These are phyloP conservation scores for Mesoclemmys tuberculata DNA, from an alignment of 2,113 vertebrate species.

Conservation along the genomic window DNA sequence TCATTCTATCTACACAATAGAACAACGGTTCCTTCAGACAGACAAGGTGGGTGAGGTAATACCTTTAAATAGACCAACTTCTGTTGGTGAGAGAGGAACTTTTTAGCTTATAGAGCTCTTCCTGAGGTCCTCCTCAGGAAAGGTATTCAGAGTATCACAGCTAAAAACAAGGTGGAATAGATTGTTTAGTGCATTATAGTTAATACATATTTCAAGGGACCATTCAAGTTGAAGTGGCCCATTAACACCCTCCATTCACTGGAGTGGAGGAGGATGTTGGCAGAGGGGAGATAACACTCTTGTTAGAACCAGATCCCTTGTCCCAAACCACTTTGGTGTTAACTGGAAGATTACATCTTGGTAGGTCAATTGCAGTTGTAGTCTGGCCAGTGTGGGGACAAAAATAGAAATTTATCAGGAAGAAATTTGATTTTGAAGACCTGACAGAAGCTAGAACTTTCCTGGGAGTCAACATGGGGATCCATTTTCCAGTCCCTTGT, in stretches of 20 bases:
- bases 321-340: neutral
- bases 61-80: neutral
- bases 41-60: neutral
- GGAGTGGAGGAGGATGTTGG: neutral
- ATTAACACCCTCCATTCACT: neutral
- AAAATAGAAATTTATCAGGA: neutral
- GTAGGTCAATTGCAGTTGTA: constrained; percentile 14
- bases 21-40: neutral
- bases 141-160: neutral
- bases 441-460: constrained; percentile 42
- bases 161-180: neutral
- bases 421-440: constrained; percentile 31
- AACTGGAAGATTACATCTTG: constrained; percentile 31
- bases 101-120: neutral
- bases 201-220: neutral
- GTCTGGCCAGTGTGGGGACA: constrained; percentile 10
- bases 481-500: neutral
- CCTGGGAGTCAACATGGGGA: neutral
- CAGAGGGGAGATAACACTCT: neutral
- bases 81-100: neutral
- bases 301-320: neutral
- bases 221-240: neutral
- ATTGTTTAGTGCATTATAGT: neutral
- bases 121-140: neutral
- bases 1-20: neutral